Evolutionary conservation across 2,113 vertebrate genomes (phyloP).

Genomic region (Sisor rabdophorus): DNA sequence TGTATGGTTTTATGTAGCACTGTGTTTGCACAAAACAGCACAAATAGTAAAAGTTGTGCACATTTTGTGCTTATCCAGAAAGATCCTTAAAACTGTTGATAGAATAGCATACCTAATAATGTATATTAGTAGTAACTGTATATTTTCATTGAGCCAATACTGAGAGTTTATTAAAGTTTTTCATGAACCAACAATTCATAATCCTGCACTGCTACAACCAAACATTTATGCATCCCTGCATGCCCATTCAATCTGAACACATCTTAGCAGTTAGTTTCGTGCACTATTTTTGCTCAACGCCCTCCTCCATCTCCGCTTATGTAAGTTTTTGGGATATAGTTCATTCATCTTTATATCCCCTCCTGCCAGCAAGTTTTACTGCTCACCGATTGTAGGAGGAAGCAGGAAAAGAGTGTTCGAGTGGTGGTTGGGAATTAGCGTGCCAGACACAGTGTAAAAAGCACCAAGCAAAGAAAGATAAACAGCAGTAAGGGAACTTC

Average conservation of each 20-base stretch:
- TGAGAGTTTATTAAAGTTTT: constrained; percentile 9
- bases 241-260: constrained; percentile 1
- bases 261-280: background rate
- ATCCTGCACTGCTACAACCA: no score
- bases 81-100: no score
- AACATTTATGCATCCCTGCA: constrained; percentile 1
- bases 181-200: constrained; percentile 6
- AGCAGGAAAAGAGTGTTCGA: background rate
- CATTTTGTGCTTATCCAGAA: no score
- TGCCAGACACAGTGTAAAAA: constrained; percentile 31
- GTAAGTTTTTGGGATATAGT: background rate
- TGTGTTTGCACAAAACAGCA: no score
- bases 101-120: no score
- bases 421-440: constrained; percentile 10
- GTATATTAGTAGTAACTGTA: no score
- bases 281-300: constrained; percentile 9
- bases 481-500: constrained; percentile 17
- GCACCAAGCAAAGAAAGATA: constrained; percentile 22
- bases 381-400: background rate
- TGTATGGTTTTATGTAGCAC: no score
- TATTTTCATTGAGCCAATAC: background rate
- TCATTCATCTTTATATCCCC: constrained; percentile 1
- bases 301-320: background rate
- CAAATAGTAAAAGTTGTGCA: no score
- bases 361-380: background rate